Evolutionary conservation across 2,113 vertebrate genomes (phyloP).

Genomic region (Lethenteron reissneri): DNA sequence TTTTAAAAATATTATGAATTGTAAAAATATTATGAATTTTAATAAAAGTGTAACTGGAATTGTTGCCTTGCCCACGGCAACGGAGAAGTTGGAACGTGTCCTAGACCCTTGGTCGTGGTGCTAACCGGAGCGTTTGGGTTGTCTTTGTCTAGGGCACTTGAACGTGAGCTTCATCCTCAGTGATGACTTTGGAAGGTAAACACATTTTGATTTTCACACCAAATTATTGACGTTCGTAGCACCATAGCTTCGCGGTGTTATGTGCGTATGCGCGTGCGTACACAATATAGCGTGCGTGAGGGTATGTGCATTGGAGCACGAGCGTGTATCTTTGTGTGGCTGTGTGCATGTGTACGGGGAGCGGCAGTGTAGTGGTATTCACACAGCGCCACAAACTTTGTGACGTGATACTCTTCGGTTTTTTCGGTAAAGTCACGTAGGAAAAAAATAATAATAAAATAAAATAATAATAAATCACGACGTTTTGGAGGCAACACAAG

Average conservation of each 20-base stretch:
- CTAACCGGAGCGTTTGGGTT: neutral
- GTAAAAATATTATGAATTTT: neutral
- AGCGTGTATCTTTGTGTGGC: neutral
- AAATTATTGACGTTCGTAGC: neutral
- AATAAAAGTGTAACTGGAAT: neutral
- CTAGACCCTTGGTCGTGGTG: neutral
- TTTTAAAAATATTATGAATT: neutral
- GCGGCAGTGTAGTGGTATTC: neutral
- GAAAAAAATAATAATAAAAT: too few relatives aligned
- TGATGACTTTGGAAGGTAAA: slow-evolving; percentile 4
- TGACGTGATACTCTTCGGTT: too few relatives aligned
- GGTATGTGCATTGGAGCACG: neutral
- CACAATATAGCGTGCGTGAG: neutral
- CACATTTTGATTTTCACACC: neutral
- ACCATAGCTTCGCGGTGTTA: neutral
- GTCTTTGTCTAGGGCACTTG: slow-evolving; percentile 1
- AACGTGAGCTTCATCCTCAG: slow-evolving; percentile 3
- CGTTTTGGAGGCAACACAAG: too few relatives aligned
- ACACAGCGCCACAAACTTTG: neutral
- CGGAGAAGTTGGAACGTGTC: too few relatives aligned
- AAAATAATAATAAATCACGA: too few relatives aligned
- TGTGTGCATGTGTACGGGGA: neutral
- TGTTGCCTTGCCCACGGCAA: neutral
- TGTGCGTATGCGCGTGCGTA: neutral
- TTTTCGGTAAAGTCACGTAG: too few relatives aligned